Base-by-base conservation (phyloP, 2,113 vertebrate genomes). In the Climacteris rufus region DNA sequence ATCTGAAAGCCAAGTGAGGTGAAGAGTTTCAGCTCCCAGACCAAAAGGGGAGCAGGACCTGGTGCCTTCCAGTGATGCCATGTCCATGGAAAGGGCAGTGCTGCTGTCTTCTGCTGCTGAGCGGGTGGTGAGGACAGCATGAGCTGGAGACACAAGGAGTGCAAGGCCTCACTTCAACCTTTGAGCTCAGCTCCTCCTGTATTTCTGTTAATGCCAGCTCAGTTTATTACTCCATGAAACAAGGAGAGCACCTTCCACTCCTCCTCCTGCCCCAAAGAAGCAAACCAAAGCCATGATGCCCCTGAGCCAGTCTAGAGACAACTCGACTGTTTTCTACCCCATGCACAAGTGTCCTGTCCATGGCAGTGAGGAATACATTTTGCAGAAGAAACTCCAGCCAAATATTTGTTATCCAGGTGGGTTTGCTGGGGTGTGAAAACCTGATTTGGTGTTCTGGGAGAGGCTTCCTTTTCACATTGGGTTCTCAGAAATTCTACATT, bases 91-190 rank as follows among this genome's bases (percentile, higher is more conserved):
- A 20, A 69, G 27, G 21, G 37, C 27, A 31, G 11, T 2, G 0
- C 54, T 3, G 3, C n/a, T 39, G 15, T 31, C 61, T 39, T 56
- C 42, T 3, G 10, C 44, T 57, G 27, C 50, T 44, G 30, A 30
- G 45, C 4, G 7, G 35, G 12, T 13, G 9, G 4, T 1, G 7
- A 68, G 30, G 42, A 42, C 10, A 9, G 12, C 2, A 0, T 6
- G 17, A 45, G 33, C 21, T 50, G 40, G 45, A 40, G 44, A 54
- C 0, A 0, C 39, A 42, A 42, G 25, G 37, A 60, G 31, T 6
- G 4, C 35, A 15, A 66, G 25, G 25, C 30, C 10, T 69, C 18
- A 22, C 61, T 12, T 30, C 47, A 15, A 30, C 21, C 16, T 75
- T 35, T 31, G 15, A 44, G 35, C 77, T 74, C 35, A 23, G 35